Evolutionary conservation across 2,888 invertebrate species (phyloP).

Genomic region (Drosophila koepferae): DNA sequence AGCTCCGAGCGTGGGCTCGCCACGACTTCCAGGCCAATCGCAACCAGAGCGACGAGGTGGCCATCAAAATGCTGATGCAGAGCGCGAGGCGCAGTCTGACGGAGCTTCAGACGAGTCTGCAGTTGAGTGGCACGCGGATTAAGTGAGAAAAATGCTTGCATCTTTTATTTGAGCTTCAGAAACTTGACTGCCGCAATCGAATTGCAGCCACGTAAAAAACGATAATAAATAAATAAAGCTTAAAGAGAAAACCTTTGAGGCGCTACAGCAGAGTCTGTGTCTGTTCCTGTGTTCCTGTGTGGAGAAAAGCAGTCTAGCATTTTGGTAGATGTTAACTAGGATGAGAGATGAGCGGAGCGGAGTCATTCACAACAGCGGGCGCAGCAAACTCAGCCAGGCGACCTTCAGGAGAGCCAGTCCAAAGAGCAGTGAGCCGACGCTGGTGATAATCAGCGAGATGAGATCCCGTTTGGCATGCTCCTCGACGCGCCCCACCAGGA

Average conservation of each 20-base stretch:
- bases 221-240: slow-evolving; percentile 42
- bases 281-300: slow-evolving; percentile 24
- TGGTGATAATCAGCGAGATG: slow-evolving; percentile 89
- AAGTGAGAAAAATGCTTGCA: slow-evolving; percentile 39
- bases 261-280: slow-evolving; percentile 39
- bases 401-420: slow-evolving; percentile 88
- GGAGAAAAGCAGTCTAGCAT: slow-evolving; percentile 60
- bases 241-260: slow-evolving; percentile 63
- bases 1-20: slow-evolving; percentile 90
- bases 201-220: slow-evolving; percentile 31
- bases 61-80: slow-evolving; percentile 90
- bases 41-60: slow-evolving; percentile 89
- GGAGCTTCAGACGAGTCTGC: slow-evolving; percentile 88
- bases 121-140: slow-evolving; percentile 85
- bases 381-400: slow-evolving; percentile 82
- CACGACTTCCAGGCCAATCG: slow-evolving; percentile 90
- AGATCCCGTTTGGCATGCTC: slow-evolving; percentile 87
- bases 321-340: slow-evolving; percentile 35
- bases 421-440: slow-evolving; percentile 90
- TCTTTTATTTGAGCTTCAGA: slow-evolving; percentile 68
- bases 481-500: slow-evolving; percentile 86
- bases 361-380: slow-evolving; percentile 61
- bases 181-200: slow-evolving; percentile 35
- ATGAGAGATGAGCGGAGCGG: not conserved
- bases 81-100: slow-evolving; percentile 90